phyloP scores from a whole-genome alignment of 2,113 vertebrate species.

The Glaucidium brasilianum region DNA sequence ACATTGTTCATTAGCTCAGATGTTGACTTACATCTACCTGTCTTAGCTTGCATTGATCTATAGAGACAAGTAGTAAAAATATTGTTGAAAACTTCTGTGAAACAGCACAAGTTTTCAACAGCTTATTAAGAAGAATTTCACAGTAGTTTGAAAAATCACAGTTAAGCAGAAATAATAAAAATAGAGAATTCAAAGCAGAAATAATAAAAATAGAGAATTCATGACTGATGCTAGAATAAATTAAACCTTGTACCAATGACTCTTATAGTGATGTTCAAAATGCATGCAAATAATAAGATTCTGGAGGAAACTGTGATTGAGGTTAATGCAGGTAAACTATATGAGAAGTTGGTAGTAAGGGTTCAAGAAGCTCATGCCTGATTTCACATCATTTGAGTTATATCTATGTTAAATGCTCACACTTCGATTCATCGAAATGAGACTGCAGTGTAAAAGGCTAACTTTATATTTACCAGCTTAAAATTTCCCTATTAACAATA shows the following conservation, averaged over 20 bases:
- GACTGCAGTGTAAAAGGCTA: background rate
- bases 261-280: background rate
- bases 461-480: background rate
- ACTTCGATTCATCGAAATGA: background rate
- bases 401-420: background rate
- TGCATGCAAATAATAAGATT: background rate
- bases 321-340: background rate
- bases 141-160: background rate
- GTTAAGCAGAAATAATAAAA: background rate
- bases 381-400: background rate
- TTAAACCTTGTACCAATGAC: background rate
- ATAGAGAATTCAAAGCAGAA: background rate
- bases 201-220: background rate
- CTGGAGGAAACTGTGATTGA: background rate
- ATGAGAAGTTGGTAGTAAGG: background rate
- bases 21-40: background rate
- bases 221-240: background rate
- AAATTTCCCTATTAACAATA: background rate
- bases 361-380: background rate
- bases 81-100: background rate
- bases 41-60: background rate
- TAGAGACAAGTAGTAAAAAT: background rate
- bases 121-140: background rate
- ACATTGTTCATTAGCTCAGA: background rate
- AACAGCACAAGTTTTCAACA: background rate